phyloP scores from a whole-genome alignment of 2,113 vertebrate species.

The Podarcis cretensis region DNA sequence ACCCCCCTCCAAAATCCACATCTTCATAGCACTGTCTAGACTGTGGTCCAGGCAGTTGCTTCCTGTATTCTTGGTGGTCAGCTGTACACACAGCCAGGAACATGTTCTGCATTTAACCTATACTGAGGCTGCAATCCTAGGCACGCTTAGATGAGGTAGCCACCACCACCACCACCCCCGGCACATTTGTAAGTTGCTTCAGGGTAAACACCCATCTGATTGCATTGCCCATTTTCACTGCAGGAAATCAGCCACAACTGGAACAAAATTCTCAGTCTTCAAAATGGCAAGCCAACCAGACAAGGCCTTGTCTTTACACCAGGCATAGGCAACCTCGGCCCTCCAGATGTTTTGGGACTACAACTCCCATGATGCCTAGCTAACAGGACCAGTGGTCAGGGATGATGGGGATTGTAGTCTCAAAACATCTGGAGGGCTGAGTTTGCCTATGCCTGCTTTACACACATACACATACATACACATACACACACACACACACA shows the following conservation, averaged over 20 bases:
- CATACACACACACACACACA: too few species aligned
- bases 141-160: neutral
- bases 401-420: too few species aligned
- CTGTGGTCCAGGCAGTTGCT: neutral
- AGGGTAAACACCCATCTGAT: neutral
- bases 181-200: too few species aligned
- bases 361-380: too few species aligned
- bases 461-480: too few species aligned
- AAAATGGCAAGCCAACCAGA: neutral
- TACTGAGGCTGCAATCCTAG: neutral
- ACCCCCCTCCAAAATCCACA: too few species aligned
- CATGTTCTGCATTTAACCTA: neutral
- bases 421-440: too few species aligned
- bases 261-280: neutral
- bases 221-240: neutral
- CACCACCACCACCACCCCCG: rapidly evolving
- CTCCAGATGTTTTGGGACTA: too few species aligned
- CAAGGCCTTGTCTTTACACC: neutral
- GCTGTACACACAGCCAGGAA: neutral
- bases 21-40: neutral
- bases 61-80: neutral
- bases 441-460: too few species aligned
- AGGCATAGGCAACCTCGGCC: too few species aligned
- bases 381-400: too few species aligned
- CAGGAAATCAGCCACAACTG: neutral